These are phyloP conservation scores for Indicator maculatus DNA, from an alignment of 2,113 vertebrate species.

Conservation along the genomic window DNA sequence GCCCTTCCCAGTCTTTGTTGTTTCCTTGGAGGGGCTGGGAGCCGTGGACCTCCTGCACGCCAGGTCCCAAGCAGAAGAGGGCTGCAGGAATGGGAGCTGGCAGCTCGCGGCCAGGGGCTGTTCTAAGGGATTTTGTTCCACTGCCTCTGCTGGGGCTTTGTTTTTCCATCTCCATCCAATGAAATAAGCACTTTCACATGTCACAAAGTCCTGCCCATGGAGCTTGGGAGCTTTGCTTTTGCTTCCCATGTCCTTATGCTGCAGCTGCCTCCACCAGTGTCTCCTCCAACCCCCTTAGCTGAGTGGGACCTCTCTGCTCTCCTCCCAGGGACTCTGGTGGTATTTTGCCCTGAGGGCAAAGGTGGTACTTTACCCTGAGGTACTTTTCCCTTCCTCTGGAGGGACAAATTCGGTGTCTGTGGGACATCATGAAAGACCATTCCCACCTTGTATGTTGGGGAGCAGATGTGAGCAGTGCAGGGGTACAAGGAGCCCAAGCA, in stretches of 20 bases:
- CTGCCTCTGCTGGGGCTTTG: neutral
- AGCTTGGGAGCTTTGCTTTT: neutral
- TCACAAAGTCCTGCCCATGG: accelerated
- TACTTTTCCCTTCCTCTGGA: neutral
- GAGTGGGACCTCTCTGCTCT: neutral
- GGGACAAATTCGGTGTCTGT: neutral
- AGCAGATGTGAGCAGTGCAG: accelerated
- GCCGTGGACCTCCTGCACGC: accelerated
- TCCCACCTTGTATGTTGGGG: accelerated
- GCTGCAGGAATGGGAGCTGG: slow-evolving; percentile 22
- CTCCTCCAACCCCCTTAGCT: neutral
- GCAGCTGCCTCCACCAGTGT: accelerated
- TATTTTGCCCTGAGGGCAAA: neutral
- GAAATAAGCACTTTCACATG: slow-evolving; percentile 44
- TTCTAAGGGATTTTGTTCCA: neutral
- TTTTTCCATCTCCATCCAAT: slow-evolving; percentile 34
- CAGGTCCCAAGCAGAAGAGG: neutral
- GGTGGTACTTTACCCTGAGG: neutral
- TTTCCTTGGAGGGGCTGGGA: neutral
- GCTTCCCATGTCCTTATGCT: neutral
- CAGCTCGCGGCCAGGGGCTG: neutral
- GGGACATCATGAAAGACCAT: neutral
- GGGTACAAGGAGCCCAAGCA: neutral
- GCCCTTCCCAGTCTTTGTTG: neutral
- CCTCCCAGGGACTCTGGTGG: neutral